A percentile compares a stretch with the other conserved stretches of the same genome.
Evolutionary conservation across 2,888 invertebrate genomes (phyloP).

Genomic region (Aleiodes leptofemur): DNA sequence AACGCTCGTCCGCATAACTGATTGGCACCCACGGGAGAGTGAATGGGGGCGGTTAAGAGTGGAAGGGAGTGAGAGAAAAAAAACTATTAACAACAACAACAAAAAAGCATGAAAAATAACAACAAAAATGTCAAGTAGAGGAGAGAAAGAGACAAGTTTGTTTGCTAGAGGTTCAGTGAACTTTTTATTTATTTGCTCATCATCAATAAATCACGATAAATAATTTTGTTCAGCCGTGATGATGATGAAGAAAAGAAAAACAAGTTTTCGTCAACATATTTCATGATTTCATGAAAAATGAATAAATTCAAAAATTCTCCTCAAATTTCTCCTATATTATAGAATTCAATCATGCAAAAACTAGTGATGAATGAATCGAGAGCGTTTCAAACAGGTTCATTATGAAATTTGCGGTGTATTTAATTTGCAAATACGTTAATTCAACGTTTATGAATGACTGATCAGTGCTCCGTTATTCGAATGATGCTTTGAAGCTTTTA

Average conservation of each 20-base stretch:
- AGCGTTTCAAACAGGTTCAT: too few species aligned
- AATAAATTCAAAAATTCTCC: too few species aligned
- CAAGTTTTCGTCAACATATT: too few species aligned
- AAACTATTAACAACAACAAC: constrained; percentile 1
- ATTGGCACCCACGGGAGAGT: constrained; percentile 52
- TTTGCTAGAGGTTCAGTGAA: constrained; percentile 48
- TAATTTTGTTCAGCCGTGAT: too few species aligned
- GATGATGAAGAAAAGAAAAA: too few species aligned
- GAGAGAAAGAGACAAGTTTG: constrained; percentile 17
- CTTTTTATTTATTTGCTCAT: constrained; percentile 52
- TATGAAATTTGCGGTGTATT: too few species aligned
- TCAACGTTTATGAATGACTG: constrained; percentile 1
- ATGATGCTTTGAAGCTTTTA: too few species aligned
- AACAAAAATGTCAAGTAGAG: constrained; percentile 40
- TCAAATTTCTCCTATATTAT: too few species aligned
- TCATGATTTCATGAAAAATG: too few species aligned
- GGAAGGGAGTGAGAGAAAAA: constrained; percentile 12
- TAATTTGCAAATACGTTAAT: background rate
- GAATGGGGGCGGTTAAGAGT: constrained; percentile 3
- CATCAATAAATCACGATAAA: constrained; percentile 51
- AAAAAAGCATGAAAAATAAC: constrained; percentile 28
- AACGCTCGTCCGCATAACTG: constrained; percentile 59
- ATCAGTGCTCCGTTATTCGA: too few species aligned
- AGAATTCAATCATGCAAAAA: too few species aligned
- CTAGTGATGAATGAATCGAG: too few species aligned